Conservation (phyloP, 2,797 vertebrate species). For the Sebastes diploproa region DNA sequence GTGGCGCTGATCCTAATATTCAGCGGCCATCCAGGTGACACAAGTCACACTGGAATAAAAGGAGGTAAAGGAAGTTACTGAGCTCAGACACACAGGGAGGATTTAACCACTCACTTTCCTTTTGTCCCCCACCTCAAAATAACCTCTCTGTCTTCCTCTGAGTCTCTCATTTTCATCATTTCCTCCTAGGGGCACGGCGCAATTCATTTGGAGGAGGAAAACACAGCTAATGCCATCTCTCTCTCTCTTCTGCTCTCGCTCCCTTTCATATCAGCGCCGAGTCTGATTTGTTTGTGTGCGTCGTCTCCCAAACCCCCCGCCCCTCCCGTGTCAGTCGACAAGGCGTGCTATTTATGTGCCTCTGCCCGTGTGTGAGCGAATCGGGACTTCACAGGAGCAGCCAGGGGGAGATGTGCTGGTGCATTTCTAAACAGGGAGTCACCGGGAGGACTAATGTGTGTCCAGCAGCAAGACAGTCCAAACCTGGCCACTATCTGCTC, state of each 20-base stretch:
- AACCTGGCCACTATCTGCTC: slow-evolving; percentile 67
- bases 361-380: slow-evolving; percentile 66
- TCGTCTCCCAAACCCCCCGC: slow-evolving; percentile 48
- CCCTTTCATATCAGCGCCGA: slow-evolving; percentile 63
- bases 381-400: slow-evolving; percentile 77
- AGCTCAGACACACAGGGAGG: slow-evolving; percentile 47
- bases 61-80: slow-evolving; percentile 45
- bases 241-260: slow-evolving; percentile 51
- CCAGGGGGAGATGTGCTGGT: slow-evolving; percentile 70
- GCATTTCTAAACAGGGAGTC: slow-evolving; percentile 78
- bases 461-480: slow-evolving; percentile 73
- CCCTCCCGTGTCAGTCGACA: slow-evolving; percentile 60
- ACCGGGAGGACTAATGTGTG: slow-evolving; percentile 73
- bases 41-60: slow-evolving; percentile 57
- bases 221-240: slow-evolving; percentile 62
- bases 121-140: slow-evolving; percentile 58
- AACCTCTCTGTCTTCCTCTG: slow-evolving; percentile 52
- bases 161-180: slow-evolving; percentile 59
- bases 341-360: slow-evolving; percentile 72
- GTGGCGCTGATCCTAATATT: slow-evolving; percentile 77
- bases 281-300: slow-evolving; percentile 72
- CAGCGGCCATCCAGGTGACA: slow-evolving; percentile 70
- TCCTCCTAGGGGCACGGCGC: slow-evolving; percentile 57
- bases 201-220: slow-evolving; percentile 70
- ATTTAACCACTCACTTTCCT: slow-evolving; percentile 52